phyloP scores from a whole-genome alignment of 2,888 invertebrate species.

The Drosophila suboccidentalis region DNA sequence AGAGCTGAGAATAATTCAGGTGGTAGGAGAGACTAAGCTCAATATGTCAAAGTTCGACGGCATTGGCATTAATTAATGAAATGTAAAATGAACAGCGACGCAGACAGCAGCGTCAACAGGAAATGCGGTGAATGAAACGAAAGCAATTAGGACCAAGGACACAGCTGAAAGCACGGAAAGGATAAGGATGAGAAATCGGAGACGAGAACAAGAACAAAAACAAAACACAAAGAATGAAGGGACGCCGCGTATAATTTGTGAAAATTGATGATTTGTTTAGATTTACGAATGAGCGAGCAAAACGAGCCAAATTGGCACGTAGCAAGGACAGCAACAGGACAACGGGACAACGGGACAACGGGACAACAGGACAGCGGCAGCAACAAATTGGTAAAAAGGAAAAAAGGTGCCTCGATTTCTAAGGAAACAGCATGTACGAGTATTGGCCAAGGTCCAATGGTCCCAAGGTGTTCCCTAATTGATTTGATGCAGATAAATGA shows the following conservation, averaged over 20 bases:
- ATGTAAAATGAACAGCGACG: constrained; percentile 71
- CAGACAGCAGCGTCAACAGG: constrained; percentile 44
- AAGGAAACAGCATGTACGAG: constrained; percentile 32
- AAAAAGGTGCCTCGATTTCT: constrained; percentile 49
- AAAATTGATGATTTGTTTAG: constrained; percentile 82
- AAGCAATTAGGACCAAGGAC: constrained; percentile 72
- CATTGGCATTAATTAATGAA: constrained; percentile 81
- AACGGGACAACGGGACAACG: constrained; percentile 18
- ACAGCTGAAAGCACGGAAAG: constrained; percentile 29
- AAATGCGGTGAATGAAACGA: constrained; percentile 58
- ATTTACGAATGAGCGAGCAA: constrained; percentile 79
- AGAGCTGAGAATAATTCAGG: neutral
- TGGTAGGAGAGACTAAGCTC: constrained; percentile 45
- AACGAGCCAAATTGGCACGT: constrained; percentile 79
- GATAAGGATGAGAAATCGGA: constrained; percentile 25
- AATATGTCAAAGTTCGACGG: constrained; percentile 76
- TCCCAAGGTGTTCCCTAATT: constrained; percentile 71
- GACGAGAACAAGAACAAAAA: constrained; percentile 1
- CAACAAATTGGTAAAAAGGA: constrained; percentile 33
- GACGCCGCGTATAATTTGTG: constrained; percentile 75
- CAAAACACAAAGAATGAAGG: constrained; percentile 11
- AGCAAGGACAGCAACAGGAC: constrained; percentile 48
- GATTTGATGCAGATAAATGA: constrained; percentile 81
- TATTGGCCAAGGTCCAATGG: constrained; percentile 41
- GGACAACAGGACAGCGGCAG: neutral